phyloP scores from a whole-genome alignment of 1,140 invertebrate genomes.

The Homalodisca vitripennis region DNA sequence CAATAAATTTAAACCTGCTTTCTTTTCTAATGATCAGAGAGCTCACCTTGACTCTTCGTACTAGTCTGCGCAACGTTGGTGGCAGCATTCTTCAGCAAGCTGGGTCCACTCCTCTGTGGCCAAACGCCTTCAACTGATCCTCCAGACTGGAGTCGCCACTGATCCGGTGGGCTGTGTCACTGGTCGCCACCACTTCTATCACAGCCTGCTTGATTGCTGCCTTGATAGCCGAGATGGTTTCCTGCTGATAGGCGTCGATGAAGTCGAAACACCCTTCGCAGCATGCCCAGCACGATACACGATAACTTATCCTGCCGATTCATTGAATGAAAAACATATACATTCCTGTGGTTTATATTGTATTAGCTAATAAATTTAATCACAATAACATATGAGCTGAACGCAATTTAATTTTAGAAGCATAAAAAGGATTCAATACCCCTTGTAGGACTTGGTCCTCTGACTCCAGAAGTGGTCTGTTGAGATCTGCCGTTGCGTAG shows the following conservation, averaged over 20 bases:
- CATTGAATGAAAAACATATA: no score
- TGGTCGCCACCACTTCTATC: conserved; percentile 69
- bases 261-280: conserved; percentile 85
- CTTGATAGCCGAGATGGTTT: conserved; percentile 85
- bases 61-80: conserved; percentile 52
- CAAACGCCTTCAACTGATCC: conserved; percentile 57
- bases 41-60: conserved; percentile 61
- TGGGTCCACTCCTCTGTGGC: conserved; percentile 77
- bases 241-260: conserved; percentile 84
- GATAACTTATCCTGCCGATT: conserved; percentile 86
- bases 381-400: no score
- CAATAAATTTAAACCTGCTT: no score
- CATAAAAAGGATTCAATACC: no score
- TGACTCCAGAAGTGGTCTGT: conserved; percentile 70
- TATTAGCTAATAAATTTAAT: no score
- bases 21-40: no score
- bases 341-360: no score
- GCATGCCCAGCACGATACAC: conserved; percentile 84
- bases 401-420: no score
- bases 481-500: conserved; percentile 89
- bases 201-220: conserved; percentile 86
- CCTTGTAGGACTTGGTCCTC: conserved; percentile 65
- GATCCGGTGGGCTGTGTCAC: conserved; percentile 51
- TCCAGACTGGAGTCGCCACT: conserved; percentile 49
- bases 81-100: conserved; percentile 74